These are phyloP conservation scores for Scomber colias DNA, from an alignment of 2,113 vertebrate genomes.

Conservation along the genomic window DNA sequence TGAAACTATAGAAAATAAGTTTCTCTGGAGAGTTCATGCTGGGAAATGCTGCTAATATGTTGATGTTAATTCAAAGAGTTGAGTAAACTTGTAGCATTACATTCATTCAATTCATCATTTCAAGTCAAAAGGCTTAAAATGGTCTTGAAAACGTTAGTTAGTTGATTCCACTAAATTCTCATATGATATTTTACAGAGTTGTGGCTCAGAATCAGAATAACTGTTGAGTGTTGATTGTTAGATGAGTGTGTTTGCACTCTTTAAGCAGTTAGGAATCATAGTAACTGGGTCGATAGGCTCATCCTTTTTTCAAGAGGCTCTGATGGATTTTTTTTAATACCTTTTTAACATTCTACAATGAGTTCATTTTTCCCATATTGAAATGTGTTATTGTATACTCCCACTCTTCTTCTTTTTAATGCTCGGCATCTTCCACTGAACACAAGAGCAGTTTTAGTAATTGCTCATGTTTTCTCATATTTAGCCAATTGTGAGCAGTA, in stretches of 20 bases:
- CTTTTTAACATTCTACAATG: background rate
- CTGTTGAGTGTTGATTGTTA: background rate
- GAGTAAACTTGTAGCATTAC: too few species aligned
- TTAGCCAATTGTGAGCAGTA: constrained; percentile 1
- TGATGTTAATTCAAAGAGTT: too few species aligned
- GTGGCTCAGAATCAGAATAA: too few species aligned
- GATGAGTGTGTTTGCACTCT: background rate
- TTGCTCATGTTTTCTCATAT: constrained; percentile 8
- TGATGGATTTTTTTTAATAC: too few species aligned
- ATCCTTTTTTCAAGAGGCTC: background rate
- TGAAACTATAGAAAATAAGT: too few species aligned
- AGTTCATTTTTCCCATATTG: background rate
- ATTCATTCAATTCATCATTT: too few species aligned
- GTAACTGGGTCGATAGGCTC: background rate
- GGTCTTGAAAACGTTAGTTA: too few species aligned
- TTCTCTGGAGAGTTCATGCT: too few species aligned
- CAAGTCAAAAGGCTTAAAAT: too few species aligned
- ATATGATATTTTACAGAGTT: too few species aligned
- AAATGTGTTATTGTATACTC: background rate
- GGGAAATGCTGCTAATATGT: too few species aligned
- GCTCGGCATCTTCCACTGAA: background rate
- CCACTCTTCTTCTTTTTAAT: background rate
- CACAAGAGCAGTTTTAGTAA: constrained; percentile 7
- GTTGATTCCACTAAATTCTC: too few species aligned
- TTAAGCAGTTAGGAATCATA: background rate